Evolutionary conservation across 2,113 vertebrate species (phyloP), one percentile per base, ranked within the genome.

Genomic region (Eulemur rufifrons): DNA sequence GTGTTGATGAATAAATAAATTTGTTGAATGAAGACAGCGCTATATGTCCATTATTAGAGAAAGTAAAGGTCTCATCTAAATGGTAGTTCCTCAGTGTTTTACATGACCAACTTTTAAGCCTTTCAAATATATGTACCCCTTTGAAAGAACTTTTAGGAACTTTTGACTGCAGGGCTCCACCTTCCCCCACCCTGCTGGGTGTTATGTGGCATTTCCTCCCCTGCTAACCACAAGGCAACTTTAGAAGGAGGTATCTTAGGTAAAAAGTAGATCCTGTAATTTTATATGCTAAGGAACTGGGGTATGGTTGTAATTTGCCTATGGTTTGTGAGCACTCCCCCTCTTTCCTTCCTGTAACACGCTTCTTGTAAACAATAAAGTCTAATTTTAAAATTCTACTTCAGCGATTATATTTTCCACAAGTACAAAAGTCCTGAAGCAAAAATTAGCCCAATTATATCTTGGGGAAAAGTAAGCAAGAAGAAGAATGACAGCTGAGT

Each of bases 291-390:
- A 91, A 85, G 47, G 80, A 84, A 89, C 85, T 82, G 23, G 85
- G 45, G 29, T 77, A 85, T n/a, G 20, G 73, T 50, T 18, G 74
- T 50, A 92, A 93, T 94, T 95, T 86, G 68, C 50, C 59, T 86
- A 50, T 0, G 1, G 80, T 91, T 83, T 61, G 61, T 93, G 86
- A 91, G 85, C 86, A 88, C 91, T 6, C 73, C 76, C 59, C 86
- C 96, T 77, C 91, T 93, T 96, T 97, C 91, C 96, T 97, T 97
- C 96, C 95, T 91, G 89, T 82, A 34, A 61, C 69, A 61, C 71
- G 52, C 15, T 71, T 83, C 69, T 87, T 91, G 61, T 64, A 69
- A 94, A 87, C 69, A 96, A 89, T 87, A 89, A 86, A 87, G 64
- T 96, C 90, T 93, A 87, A 94, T 94, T 95, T 96, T 88, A 85